Evolutionary conservation across 1,140 invertebrate species (phyloP), one percentile per base, ranked within the genome.

Genomic region (Thaumatotibia leucotreta): DNA sequence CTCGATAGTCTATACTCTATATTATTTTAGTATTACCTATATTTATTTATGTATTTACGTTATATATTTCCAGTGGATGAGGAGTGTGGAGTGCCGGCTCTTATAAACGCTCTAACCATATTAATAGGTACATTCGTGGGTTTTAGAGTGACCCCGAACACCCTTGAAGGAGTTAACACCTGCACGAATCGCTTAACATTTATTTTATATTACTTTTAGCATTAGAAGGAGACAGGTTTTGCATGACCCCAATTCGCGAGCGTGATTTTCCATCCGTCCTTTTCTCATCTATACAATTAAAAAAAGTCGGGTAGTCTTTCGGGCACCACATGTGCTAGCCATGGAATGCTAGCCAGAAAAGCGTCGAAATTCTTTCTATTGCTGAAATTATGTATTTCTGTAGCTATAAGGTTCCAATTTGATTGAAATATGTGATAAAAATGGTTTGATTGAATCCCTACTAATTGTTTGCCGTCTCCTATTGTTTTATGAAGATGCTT

Each of bases 21-120:
- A 61, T 67, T 69, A 31, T 67, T 39, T 49, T n/a, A n/a, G n/a
- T n/a, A n/a, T 61, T 74, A 63, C 69, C 10, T 68, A 63, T 68
- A 50, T 45, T 45, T 45, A 67, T 67, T 17, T 75, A 65, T 75
- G 23, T 69, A 8, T 69, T n/a, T n/a, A n/a, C 64, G 70, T 83
- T 92, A 86, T 92, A 91, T 73, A 85, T 91, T 95, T 95, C 72
- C 95, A 95, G 95, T 94, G 86, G 93, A 94, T 91, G 93, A 92
- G 79, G 94, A 95, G 86, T 95, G 94, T 93, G 94, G 94, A 91
- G 93, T 95, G 86, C 92, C 94, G 88, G 94, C 95, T 81, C 93
- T 96, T 90, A 92, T 93, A 88, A 93, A 93, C 79, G 94, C 94
- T 91, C 93, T 95, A 92, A 93, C 93, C 77, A 94, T 95, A 89